Percentiles rank a stretch among this genome's conserved stretches.
phyloP scores from a whole-genome alignment of 2,113 vertebrate genomes.

The Geococcyx californianus region DNA sequence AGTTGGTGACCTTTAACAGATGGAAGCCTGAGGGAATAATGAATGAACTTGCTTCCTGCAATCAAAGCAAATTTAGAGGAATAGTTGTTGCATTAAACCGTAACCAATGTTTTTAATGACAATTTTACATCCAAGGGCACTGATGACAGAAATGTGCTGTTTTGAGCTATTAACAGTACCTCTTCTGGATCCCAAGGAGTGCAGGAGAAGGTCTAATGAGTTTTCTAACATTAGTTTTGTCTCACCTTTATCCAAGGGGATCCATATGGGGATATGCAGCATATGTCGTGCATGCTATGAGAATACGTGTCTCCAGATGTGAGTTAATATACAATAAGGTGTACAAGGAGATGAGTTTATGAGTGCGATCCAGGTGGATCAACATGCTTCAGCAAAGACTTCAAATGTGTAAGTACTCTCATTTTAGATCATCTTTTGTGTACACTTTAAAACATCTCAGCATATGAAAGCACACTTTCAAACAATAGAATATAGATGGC shows the following conservation, averaged over 20 bases:
- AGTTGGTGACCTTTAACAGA: constrained; percentile 5
- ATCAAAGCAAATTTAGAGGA: background rate
- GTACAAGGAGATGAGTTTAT: background rate
- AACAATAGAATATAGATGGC: background rate
- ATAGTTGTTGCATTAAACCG: background rate
- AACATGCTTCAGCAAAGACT: background rate
- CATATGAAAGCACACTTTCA: background rate
- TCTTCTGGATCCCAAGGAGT: background rate
- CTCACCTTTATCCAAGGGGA: background rate
- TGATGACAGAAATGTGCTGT: background rate
- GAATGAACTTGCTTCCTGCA: background rate
- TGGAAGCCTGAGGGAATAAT: background rate
- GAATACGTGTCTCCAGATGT: background rate
- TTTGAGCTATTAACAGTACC: background rate
- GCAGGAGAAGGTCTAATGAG: background rate
- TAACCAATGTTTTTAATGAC: background rate
- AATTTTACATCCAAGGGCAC: background rate
- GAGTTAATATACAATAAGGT: background rate
- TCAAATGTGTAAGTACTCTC: background rate
- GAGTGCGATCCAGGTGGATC: too few species aligned
- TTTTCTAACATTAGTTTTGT: background rate
- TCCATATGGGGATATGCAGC: background rate
- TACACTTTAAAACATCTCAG: background rate
- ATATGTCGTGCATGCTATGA: background rate
- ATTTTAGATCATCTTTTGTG: background rate